Conservation (phyloP, 2,113 vertebrate species). For the Terrapene triunguis region DNA sequence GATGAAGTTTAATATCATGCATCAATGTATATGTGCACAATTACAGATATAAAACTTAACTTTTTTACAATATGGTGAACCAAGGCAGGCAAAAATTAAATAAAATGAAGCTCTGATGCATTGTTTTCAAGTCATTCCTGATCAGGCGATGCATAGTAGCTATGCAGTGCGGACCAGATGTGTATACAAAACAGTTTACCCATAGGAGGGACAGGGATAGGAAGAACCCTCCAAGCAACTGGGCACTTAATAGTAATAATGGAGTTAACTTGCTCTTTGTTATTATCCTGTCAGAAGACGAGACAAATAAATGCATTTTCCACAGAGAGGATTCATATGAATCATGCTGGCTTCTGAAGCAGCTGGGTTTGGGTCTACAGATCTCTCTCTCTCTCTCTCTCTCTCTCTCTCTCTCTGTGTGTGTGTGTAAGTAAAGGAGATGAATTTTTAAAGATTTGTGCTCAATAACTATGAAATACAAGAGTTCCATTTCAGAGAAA, state of each 20-base stretch:
- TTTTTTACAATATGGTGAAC: accelerated
- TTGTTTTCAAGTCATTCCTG: accelerated
- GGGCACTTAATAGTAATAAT: accelerated
- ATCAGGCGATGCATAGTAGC: not conserved
- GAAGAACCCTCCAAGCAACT: not conserved
- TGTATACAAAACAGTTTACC: accelerated
- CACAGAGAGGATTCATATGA: not conserved
- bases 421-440: accelerated
- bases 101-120: accelerated
- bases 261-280: accelerated
- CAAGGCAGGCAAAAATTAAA: not conserved
- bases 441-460: not conserved
- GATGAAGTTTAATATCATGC: not conserved
- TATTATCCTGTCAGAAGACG: not conserved
- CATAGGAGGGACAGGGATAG: accelerated
- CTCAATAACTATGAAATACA: not conserved
- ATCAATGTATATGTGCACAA: not conserved
- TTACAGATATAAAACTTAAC: accelerated
- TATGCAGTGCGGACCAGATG: accelerated
- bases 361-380: not conserved
- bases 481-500: constrained; percentile 2
- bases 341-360: not conserved
- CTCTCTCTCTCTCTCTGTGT: no score
- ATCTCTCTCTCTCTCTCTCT: not conserved
- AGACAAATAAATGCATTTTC: not conserved